Percentiles rank a stretch among this genome's conserved stretches.
These are phyloP conservation scores for Eilema caniola DNA, from an alignment of 2,888 invertebrate genomes.

Conservation along the genomic window DNA sequence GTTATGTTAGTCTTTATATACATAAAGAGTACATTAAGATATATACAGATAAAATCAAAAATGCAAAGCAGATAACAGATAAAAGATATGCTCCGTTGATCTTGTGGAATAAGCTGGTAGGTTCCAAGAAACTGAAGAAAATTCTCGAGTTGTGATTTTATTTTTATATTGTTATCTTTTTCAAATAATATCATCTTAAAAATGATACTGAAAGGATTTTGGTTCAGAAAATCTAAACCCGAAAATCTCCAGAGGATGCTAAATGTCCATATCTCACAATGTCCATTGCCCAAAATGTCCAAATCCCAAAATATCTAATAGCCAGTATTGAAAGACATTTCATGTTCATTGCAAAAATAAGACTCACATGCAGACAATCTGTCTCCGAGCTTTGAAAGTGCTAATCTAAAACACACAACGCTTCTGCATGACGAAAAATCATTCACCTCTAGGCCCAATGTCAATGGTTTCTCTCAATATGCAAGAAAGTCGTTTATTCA, in stretches of 20 bases:
- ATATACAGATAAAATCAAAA: background rate
- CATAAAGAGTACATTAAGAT: background rate
- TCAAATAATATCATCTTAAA: too few species aligned
- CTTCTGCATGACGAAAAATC: conserved; percentile 3
- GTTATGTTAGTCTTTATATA: background rate
- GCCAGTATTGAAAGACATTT: background rate
- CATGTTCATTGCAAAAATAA: background rate
- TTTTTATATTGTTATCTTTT: too few species aligned
- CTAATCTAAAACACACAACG: conserved; percentile 5
- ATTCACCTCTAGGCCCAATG: background rate
- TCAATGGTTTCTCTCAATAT: background rate
- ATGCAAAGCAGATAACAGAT: conserved; percentile 4
- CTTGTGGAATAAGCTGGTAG: background rate
- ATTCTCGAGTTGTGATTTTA: too few species aligned
- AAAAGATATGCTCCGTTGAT: background rate
- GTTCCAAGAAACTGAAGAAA: background rate
- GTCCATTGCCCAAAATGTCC: too few species aligned
- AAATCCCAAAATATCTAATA: background rate
- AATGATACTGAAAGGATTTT: too few species aligned
- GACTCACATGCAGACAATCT: background rate
- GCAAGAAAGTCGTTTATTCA: conserved; percentile 3
- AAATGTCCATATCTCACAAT: too few species aligned
- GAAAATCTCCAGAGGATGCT: too few species aligned
- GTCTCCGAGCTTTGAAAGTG: background rate
- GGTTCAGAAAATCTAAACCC: too few species aligned